A percentile compares a stretch with the other conserved stretches of the same genome.
phyloP scores from a whole-genome alignment of 2,888 invertebrate species.

The Drosophila barbarae region DNA sequence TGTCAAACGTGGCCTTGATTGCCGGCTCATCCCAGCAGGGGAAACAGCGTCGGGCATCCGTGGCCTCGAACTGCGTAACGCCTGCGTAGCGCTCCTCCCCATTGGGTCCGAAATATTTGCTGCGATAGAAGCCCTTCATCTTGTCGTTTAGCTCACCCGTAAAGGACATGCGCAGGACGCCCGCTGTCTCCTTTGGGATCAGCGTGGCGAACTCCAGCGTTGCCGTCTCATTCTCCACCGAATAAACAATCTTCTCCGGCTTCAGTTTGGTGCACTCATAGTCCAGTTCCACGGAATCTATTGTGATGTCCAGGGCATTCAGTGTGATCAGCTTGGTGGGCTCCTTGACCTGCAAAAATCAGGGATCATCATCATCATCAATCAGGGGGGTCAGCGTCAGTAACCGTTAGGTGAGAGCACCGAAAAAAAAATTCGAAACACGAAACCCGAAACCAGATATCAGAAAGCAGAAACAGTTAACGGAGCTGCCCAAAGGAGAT shows the following conservation, averaged over 20 bases:
- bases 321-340: conserved; percentile 86
- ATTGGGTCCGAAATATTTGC: conserved; percentile 87
- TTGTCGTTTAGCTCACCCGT: conserved; percentile 94
- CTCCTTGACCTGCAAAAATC: conserved; percentile 83
- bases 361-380: conserved; percentile 7
- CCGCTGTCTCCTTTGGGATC: conserved; percentile 82
- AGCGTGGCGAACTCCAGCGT: conserved; percentile 84
- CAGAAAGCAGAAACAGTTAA: conserved; percentile 17
- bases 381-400: conserved; percentile 14
- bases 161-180: conserved; percentile 85
- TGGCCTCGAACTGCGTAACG: conserved; percentile 95
- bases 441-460: conserved; percentile 21
- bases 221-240: conserved; percentile 85
- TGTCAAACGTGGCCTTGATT: conserved; percentile 95
- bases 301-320: conserved; percentile 88
- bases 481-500: conserved; percentile 5
- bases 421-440: neutral
- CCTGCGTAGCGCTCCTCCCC: conserved; percentile 91
- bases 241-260: conserved; percentile 69
- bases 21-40: conserved; percentile 99
- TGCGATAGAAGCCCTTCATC: conserved; percentile 97
- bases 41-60: conserved; percentile 94
- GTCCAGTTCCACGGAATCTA: conserved; percentile 83
- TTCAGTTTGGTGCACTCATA: conserved; percentile 80
- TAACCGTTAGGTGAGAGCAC: conserved; percentile 27